Percentiles rank a stretch among this genome's conserved stretches.
phyloP scores from a whole-genome alignment of 2,797 vertebrate genomes.

The Tragelaphus oryx region DNA sequence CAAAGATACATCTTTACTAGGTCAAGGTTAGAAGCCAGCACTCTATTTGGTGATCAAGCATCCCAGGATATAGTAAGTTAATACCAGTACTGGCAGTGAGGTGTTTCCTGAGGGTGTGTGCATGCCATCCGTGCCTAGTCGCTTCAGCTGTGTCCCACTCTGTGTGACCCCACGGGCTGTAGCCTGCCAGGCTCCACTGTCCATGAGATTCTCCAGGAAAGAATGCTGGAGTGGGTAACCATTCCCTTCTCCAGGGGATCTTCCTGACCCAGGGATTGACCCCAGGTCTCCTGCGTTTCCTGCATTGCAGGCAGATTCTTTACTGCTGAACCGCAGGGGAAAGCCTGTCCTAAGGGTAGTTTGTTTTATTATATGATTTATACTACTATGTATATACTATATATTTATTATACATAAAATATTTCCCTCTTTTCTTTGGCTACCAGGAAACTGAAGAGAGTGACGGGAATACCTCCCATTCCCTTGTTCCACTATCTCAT shows the following conservation, averaged over 20 bases:
- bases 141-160: background rate
- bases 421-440: background rate
- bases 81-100: background rate
- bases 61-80: background rate
- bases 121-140: rapidly evolving
- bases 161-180: background rate
- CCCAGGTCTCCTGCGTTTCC: background rate
- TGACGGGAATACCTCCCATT: background rate
- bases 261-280: background rate
- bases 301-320: background rate
- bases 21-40: background rate
- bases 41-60: background rate
- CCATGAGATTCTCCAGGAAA: background rate
- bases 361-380: background rate
- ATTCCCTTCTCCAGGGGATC: background rate
- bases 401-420: background rate
- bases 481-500: background rate
- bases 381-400: background rate
- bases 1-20: background rate
- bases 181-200: background rate
- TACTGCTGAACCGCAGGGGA: background rate
- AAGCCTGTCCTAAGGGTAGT: background rate
- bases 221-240: background rate
- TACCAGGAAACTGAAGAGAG: background rate
- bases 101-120: background rate